Evolutionary conservation across 2,888 invertebrate genomes (phyloP), one percentile per base, ranked within the genome.

Genomic region (Thera britannica): DNA sequence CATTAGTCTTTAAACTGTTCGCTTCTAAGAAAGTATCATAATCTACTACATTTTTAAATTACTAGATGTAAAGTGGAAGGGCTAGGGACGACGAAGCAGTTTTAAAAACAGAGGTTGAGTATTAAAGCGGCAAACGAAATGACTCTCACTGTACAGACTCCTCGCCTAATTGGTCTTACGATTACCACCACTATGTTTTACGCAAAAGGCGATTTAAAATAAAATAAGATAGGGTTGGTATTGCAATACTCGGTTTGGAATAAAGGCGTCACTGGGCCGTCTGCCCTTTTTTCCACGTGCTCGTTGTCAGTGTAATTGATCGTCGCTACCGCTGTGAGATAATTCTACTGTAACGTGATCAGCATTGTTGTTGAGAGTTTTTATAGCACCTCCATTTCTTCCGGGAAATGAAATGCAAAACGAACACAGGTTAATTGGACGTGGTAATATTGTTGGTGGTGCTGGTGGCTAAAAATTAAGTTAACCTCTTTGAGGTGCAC

Each of bases 251-350:
- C 35, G 61, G 70, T 73, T 73, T 71, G 73, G 79, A 83, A 83
- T 77, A 80, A 83, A 83, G 83, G 80, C 74, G 78, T 83, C 74
- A 77, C 80, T 75, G 77, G 77, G 72, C 71, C 78, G 80, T 79
- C 83, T 80, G 82, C 81, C 83, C 82, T 83, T 85, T 46, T 85
- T 88, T 86, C 87, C 86, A 86, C 86, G 88, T 84, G 87, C 83
- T 85, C 83, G 86, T 89, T 87, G 90, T 87, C 89, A 87, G 84
- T 84, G 88, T 90, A 91, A 92, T 92, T 92, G 92, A 92, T 93
- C 89, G 90, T 85, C 85, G 83, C 82, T 83, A 86, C 87, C 87
- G 86, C 84, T 80, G 87, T 86, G 87, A 90, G 90, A 91, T 92
- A 91, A 90, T 90, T 89, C 90, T 83, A 82, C 74, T 77, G 85